Percentiles rank a stretch among this genome's conserved stretches.
Evolutionary conservation across 2,888 invertebrate genomes (phyloP).

Genomic region (Auanema freiburgensis): DNA sequence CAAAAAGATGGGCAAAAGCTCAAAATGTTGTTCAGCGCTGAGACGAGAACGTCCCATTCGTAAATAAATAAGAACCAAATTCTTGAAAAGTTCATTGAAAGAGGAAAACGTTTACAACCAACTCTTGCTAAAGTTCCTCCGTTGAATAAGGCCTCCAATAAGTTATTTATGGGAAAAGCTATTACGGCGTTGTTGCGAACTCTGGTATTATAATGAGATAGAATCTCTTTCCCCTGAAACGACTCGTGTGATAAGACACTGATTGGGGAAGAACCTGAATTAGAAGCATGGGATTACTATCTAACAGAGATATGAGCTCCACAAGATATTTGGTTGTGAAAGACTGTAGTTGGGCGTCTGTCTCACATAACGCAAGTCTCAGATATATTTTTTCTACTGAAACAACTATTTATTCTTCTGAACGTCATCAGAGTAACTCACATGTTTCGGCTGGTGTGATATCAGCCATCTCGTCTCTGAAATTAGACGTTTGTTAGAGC

Average conservation of each 20-base stretch:
- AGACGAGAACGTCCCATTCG: conserved; percentile 26
- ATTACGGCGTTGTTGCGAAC: conserved; percentile 78
- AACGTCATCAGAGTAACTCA: not conserved
- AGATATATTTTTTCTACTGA: conserved; percentile 42
- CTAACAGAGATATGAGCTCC: conserved; percentile 28
- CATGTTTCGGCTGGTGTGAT: not conserved
- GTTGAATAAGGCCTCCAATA: conserved; percentile 77
- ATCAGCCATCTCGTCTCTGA: no score
- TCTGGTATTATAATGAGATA: conserved; percentile 77
- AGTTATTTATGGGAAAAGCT: conserved; percentile 73
- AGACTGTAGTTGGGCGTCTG: conserved; percentile 33
- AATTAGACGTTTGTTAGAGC: no score
- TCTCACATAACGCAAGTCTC: conserved; percentile 29
- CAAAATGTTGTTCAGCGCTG: conserved; percentile 18
- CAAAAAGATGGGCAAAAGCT: conserved; percentile 25
- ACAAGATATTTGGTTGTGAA: conserved; percentile 34
- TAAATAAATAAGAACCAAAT: conserved; percentile 39
- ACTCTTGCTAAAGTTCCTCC: conserved; percentile 14
- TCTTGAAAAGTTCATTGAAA: conserved; percentile 22
- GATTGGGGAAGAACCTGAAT: conserved; percentile 7
- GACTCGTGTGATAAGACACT: not conserved
- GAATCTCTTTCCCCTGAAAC: conserved; percentile 23
- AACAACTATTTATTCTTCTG: not conserved
- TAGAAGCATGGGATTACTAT: conserved; percentile 60
- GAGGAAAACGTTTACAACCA: not conserved